Evolutionary conservation across 2,888 invertebrate species (phyloP), one percentile per base, ranked within the genome.

Genomic region (Eristalis tenax): DNA sequence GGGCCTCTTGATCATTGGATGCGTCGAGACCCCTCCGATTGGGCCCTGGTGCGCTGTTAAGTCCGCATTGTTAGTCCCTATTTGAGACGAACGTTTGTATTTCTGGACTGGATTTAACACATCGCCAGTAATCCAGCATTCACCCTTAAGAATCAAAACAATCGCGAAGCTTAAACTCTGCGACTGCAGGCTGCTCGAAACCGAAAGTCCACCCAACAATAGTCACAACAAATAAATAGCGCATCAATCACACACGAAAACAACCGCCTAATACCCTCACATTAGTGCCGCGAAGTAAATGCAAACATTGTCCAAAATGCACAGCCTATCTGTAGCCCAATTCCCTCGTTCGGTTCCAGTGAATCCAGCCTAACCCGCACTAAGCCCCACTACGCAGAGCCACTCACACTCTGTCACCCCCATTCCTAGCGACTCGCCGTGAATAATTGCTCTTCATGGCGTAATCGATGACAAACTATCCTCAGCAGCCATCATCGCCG

Each of bases 371-470:
- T 65, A 65, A 75, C 26, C 28, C 28, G 5, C 59, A 40, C 22
- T 64, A 76, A 32, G 23, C 59, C 13, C 35, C 26, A 26, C 35
- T 38, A n/a, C 43, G n/a, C 57, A 76, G 18, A 23, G 61, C 38
- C 28, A 50, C 22, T 73, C 57, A 73, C 28, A 79, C 28, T 26
- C 38, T n/a, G 6, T 57, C 59, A 22, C 13, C 22, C 43, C 43
- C n/a, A 22, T 43, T 68, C 28, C 3, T 13, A 28, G 2, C 13
- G 13, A 8, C 64, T 13, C 50, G 28, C 50, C 59, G 32, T 80
- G 83, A 85, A 73, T 85, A 82, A 77, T 74, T 85, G 85, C 77
- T 77, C 82, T 43, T 77, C 74, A 59, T 61, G 68, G 69, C 28
- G 50, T 82, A 76, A 83, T 83, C 68, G 78, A 83, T 75, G 78